Percentiles rank a stretch among this genome's conserved stretches.
Evolutionary conservation across 2,113 vertebrate genomes (phyloP).

Genomic region (Aptenodytes patagonicus): DNA sequence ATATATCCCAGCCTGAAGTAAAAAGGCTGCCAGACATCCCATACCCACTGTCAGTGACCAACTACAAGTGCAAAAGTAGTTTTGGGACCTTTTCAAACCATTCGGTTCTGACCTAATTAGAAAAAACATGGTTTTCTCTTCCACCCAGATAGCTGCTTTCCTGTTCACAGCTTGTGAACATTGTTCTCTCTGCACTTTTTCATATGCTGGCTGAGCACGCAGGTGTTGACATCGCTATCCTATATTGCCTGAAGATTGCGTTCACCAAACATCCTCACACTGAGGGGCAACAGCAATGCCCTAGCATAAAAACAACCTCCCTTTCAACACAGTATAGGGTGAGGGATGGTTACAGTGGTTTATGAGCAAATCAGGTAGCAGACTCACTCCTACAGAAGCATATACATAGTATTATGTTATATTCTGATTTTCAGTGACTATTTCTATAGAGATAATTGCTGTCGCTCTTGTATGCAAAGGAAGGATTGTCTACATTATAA

Average conservation of each 20-base stretch:
- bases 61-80: neutral
- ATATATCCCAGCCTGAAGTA: neutral
- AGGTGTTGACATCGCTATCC: neutral
- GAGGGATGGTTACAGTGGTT: neutral
- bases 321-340: neutral
- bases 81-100: neutral
- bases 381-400: neutral
- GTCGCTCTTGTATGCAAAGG: neutral
- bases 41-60: neutral
- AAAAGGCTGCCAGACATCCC: neutral
- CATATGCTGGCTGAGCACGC: neutral
- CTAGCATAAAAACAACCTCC: neutral
- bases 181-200: neutral
- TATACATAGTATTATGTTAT: neutral
- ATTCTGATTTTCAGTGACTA: neutral
- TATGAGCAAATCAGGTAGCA: neutral
- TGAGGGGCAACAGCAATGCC: neutral
- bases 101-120: neutral
- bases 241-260: neutral
- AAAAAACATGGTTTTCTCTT: neutral
- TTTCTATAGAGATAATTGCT: neutral
- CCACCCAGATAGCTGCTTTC: neutral
- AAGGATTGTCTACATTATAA: neutral
- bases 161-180: neutral
- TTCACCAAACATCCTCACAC: neutral